Evolutionary conservation across 2,888 invertebrate species (phyloP), one percentile per base, ranked within the genome.

Genomic region (Augiades crinisus): DNA sequence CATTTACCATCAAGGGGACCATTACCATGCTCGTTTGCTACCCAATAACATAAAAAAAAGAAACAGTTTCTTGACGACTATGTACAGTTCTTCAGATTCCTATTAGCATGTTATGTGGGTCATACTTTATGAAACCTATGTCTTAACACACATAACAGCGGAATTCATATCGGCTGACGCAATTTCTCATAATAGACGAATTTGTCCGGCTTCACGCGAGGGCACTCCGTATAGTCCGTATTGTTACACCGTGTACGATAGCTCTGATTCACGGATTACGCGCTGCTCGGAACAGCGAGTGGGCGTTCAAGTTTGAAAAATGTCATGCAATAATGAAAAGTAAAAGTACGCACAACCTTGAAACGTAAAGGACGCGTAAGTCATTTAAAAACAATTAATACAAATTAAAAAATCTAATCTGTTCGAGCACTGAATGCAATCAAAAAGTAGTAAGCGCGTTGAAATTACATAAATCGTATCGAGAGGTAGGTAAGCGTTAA

Each of bases 161-260:
- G 17, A 19, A 13, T 14, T 41, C 13, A 41, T 27, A 30, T 7
- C 2, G 33, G 43, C 50, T 43, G 19, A 43, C 43, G 50, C 36
- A 50, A 50, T 19, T 37, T 16, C 17, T 44, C 21, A 16, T 37
- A 27, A 21, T 21, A 30, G 50, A 51, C 21, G 30, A 44, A 51
- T 51, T 44, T 43, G 36, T 44, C 21, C 22, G 50, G 44, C 36
- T 44, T 51, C 36, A 33, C 17, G 17, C 41, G 22, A 33, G 47
- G 33, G 38, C 45, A 17, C 27, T 40, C 21, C 8, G 10, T 21
- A 30, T 47, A 16, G 47, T 47, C 17, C 36, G 27, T 27, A n/a
- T n/a, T n/a, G n/a, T n/a, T n/a, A n/a, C n/a, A n/a, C n/a, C n/a
- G n/a, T n/a, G n/a, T n/a, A n/a, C 36, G 36, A 36, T 36, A 19